Base-by-base conservation (phyloP, 1,140 invertebrate species). In the Ectropis grisescens region DNA sequence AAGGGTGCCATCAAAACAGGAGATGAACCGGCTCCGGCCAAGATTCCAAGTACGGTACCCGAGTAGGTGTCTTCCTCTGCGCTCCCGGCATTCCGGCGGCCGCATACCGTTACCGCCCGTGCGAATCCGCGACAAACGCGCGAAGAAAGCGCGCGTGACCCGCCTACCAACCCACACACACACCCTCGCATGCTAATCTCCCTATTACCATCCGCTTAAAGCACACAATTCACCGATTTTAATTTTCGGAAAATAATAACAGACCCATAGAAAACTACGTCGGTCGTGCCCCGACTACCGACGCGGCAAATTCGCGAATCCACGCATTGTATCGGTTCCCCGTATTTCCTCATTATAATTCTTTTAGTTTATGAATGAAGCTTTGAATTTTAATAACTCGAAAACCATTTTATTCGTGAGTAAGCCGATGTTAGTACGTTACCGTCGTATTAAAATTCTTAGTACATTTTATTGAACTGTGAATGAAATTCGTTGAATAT, bases 261-360 rank as follows among this genome's bases (percentile, higher is more conserved):
- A 37, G 32, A 35, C 29, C 42, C 35, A 57, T 69, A 64, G 64
- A 76, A 72, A 76, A 67, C 50, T 64, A 53, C 58, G 57, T 28
- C 50, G 53, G 37, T 30, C 67, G 67, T 74, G 69, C 47, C 16
- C 44, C 45, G 69, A 71, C 60, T 76, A 32, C 37, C 39, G 67
- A 72, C 62, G 54, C 53, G 58, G 45, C 47, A 47, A 59, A 69
- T 70, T 79, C 58, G 70, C 74, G 57, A 76, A 71, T 59, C n/a
- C n/a, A 56, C 62, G 54, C 51, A 56, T 61, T 53, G 55, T 67
- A 71, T 61, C 59, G 61, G 67, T 78, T 80, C 75, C 58, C 53
- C 59, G 71, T 80, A 80, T 80, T 76, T 80, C 71, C 69, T 80
- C 58, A 72, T 76, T 75, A 69, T 66, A 55, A 49, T 49, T 58